phyloP scores from a whole-genome alignment of 2,113 vertebrate species.

The Mohoua ochrocephala region DNA sequence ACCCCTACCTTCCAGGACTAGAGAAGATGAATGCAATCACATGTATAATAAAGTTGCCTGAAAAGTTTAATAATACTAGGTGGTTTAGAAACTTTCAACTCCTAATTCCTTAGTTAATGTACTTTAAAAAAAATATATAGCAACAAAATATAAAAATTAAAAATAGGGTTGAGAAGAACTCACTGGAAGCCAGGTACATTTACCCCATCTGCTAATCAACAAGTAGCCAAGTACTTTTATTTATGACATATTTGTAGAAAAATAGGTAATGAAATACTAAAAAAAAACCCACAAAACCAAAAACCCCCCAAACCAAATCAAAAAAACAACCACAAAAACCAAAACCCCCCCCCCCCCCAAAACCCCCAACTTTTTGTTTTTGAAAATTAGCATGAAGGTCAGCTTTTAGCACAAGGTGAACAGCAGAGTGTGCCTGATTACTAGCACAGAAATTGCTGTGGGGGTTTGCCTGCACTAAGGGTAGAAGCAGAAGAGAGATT shows the following conservation, averaged over 20 bases:
- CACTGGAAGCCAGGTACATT: background rate
- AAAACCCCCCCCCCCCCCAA: no score
- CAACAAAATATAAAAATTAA: background rate
- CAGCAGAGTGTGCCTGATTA: background rate
- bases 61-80: background rate
- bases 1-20: background rate
- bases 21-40: background rate
- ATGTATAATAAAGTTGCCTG: background rate
- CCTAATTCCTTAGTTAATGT: background rate
- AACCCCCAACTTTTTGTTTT: background rate
- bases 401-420: background rate
- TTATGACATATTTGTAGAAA: background rate
- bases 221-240: background rate
- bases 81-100: background rate
- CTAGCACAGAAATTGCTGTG: background rate
- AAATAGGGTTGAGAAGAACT: background rate
- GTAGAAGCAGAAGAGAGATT: background rate
- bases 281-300: background rate
- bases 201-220: background rate
- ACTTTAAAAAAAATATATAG: background rate
- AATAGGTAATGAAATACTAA: accelerated
- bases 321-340: background rate
- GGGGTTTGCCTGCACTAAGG: background rate
- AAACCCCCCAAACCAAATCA: background rate
- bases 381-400: background rate